These are phyloP conservation scores for Stomatorhinus walkeri DNA, from an alignment of 2,797 vertebrate genomes.

Conservation along the genomic window DNA sequence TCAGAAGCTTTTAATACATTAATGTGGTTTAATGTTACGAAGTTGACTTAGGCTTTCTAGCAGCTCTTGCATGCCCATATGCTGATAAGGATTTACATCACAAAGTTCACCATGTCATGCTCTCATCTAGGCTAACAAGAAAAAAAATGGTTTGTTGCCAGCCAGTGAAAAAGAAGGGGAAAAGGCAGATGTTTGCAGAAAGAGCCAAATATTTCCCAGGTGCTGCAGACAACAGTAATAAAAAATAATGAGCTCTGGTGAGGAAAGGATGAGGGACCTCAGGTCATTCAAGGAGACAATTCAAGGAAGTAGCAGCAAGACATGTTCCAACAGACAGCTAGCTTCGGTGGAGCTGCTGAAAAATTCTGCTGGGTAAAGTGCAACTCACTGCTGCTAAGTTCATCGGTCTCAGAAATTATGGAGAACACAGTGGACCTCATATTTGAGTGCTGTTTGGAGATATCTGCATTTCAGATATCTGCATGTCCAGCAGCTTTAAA, in stretches of 20 bases:
- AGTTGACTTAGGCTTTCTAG: not conserved
- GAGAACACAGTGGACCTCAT: not conserved
- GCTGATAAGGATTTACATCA: not conserved
- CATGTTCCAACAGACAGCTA: not conserved
- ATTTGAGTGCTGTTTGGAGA: not conserved
- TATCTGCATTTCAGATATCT: not conserved
- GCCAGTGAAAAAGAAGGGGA: conserved; percentile 6
- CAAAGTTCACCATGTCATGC: not conserved
- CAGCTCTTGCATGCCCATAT: not conserved
- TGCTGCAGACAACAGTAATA: conserved; percentile 32
- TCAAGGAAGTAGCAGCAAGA: conserved; percentile 22
- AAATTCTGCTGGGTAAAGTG: not conserved
- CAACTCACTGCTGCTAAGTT: not conserved
- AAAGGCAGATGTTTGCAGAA: conserved; percentile 35
- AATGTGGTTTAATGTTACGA: not conserved
- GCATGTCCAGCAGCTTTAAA: not conserved
- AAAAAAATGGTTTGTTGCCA: not conserved
- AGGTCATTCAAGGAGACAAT: conserved; percentile 35
- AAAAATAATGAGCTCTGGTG: conserved; percentile 34
- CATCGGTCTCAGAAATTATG: not conserved
- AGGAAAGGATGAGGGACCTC: conserved; percentile 23
- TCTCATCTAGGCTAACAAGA: not conserved
- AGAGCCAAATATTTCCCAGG: conserved; percentile 40
- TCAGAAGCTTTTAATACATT: not conserved
- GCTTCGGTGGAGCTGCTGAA: not conserved